Evolutionary conservation across 2,888 invertebrate genomes (phyloP).

Genomic region (Malthinus flaveolus): DNA sequence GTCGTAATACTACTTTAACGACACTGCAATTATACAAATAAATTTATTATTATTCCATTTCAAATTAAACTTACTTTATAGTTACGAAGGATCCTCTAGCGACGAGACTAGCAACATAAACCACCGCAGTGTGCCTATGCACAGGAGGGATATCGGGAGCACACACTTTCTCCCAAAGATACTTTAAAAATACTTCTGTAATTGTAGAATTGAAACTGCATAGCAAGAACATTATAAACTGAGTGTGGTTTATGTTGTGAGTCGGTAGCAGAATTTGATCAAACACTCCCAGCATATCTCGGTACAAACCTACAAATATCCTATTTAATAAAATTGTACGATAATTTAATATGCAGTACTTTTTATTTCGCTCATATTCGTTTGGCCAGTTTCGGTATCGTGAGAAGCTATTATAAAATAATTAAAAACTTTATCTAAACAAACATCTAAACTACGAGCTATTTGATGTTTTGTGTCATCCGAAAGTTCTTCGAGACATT

Average conservation of each 20-base stretch:
- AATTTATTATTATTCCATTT: neutral
- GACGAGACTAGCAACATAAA: constrained; percentile 75
- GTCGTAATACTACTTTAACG: constrained; percentile 66
- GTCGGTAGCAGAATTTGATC: constrained; percentile 82
- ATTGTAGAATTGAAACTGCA: constrained; percentile 66
- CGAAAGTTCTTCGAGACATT: constrained; percentile 22
- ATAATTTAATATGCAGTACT: constrained; percentile 35
- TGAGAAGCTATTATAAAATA: constrained; percentile 69
- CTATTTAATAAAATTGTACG: neutral
- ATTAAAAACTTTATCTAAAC: constrained; percentile 72
- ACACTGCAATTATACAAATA: constrained; percentile 55
- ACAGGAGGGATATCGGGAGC: constrained; percentile 66
- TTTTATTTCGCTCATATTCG: constrained; percentile 63
- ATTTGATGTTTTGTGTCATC: constrained; percentile 58
- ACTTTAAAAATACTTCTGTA: constrained; percentile 68
- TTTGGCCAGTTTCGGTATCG: constrained; percentile 49
- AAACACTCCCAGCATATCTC: constrained; percentile 69
- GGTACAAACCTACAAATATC: constrained; percentile 55
- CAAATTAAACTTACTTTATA: constrained; percentile 57
- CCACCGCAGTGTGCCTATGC: constrained; percentile 70
- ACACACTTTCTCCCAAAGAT: constrained; percentile 74
- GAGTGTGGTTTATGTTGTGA: constrained; percentile 78
- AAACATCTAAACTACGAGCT: constrained; percentile 73
- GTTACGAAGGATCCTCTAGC: constrained; percentile 69
- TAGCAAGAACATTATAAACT: constrained; percentile 75